Percentiles rank a stretch among this genome's conserved stretches.
phyloP scores from a whole-genome alignment of 2,888 invertebrate species.

The Caradrina clavipalpis region DNA sequence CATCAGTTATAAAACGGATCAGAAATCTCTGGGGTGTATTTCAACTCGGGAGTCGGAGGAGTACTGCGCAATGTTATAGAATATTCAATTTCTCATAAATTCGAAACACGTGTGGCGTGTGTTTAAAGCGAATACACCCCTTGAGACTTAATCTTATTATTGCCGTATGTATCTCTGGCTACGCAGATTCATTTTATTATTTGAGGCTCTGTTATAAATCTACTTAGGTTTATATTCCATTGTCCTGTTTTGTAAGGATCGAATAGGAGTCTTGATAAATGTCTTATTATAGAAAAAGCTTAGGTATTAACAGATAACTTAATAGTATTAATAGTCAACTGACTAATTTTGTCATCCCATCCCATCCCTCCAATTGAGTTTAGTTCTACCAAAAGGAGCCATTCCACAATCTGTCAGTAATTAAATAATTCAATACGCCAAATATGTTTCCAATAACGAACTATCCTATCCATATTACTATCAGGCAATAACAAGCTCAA shows the following conservation, averaged over 20 bases:
- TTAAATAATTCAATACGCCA: too few species aligned
- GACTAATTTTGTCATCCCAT: neutral
- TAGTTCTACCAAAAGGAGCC: too few species aligned
- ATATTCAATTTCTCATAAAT: slow-evolving; percentile 42
- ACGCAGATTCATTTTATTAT: slow-evolving; percentile 15
- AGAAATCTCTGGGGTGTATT: slow-evolving; percentile 31
- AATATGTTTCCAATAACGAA: too few species aligned
- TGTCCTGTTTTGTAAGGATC: neutral
- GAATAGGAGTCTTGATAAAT: neutral
- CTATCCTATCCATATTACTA: too few species aligned
- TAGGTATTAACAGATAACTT: too few species aligned
- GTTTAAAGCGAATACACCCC: slow-evolving; percentile 23
- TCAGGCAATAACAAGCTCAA: too few species aligned
- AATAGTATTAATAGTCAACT: neutral
- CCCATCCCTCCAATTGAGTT: too few species aligned
- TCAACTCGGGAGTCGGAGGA: neutral
- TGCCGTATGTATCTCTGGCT: neutral
- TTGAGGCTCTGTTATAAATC: neutral
- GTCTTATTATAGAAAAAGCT: neutral
- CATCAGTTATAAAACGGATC: neutral
- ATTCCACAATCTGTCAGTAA: too few species aligned
- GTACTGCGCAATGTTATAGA: slow-evolving; percentile 27
- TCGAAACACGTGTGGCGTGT: slow-evolving; percentile 16
- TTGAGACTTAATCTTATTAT: slow-evolving; percentile 29
- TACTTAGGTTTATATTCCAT: neutral